phyloP scores from a whole-genome alignment of 1,140 invertebrate genomes.

The Heliothis virescens region DNA sequence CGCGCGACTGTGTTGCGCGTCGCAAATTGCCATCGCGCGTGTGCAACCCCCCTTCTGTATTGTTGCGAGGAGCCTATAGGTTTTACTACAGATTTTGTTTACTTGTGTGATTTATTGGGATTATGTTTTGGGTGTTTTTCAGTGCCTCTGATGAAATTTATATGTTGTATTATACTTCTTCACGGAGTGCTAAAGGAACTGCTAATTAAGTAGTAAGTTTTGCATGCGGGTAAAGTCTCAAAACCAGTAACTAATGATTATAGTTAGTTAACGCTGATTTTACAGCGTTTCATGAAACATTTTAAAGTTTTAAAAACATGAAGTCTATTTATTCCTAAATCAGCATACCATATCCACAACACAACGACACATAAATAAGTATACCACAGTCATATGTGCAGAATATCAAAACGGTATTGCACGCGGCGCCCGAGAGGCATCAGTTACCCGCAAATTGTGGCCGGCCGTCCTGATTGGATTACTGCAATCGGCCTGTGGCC shows the following conservation, averaged over 20 bases:
- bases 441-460: slow-evolving; percentile 37
- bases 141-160: not conserved
- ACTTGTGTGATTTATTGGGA: not conserved
- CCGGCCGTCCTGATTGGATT: slow-evolving; percentile 32
- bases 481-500: slow-evolving; percentile 29
- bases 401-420: slow-evolving; percentile 31
- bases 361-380: not conserved
- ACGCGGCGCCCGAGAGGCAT: not conserved
- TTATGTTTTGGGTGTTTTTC: not conserved
- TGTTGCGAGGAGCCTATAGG: not conserved
- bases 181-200: no score
- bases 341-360: not conserved
- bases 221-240: no score
- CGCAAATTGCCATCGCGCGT: slow-evolving; percentile 33
- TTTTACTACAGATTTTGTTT: not conserved
- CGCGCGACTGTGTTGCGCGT: slow-evolving; percentile 36
- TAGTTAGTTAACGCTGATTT: no score
- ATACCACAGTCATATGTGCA: slow-evolving; percentile 4
- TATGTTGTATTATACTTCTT: no score
- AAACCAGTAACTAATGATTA: no score
- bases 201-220: no score
- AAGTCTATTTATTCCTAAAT: no score
- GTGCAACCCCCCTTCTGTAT: not conserved
- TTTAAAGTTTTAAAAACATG: no score
- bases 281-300: no score